phyloP scores from a whole-genome alignment of 1,140 invertebrate species.

The Neodiprion pinetum region DNA sequence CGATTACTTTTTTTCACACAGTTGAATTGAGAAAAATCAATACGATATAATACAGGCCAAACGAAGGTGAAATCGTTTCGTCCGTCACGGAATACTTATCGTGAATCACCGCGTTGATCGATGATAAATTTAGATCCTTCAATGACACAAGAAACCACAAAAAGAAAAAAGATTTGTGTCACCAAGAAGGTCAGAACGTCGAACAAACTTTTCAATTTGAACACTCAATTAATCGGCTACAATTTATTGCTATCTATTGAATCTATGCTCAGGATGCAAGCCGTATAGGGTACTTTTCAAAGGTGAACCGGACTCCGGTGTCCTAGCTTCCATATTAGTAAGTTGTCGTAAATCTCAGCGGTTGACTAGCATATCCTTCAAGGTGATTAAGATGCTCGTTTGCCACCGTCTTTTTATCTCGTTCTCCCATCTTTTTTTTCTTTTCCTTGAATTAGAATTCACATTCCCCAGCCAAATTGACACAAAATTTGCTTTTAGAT shows the following conservation, averaged over 20 bases:
- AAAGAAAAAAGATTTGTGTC: neutral
- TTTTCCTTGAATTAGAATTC: neutral
- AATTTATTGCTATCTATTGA: neutral
- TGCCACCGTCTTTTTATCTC: neutral
- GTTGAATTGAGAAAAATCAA: too few species aligned
- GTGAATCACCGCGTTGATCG: too few species aligned
- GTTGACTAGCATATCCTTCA: neutral
- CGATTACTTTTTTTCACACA: too few species aligned
- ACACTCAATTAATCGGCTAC: neutral
- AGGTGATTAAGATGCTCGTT: conserved; percentile 6
- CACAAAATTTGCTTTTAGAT: too few species aligned
- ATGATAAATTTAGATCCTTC: neutral
- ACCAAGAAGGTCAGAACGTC: neutral
- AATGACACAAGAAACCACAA: neutral
- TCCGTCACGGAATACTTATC: too few species aligned
- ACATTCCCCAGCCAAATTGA: too few species aligned
- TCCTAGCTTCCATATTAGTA: neutral
- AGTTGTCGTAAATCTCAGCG: neutral
- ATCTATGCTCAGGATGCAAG: neutral
- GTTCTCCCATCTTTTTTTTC: neutral
- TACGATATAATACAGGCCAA: too few species aligned
- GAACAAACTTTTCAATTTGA: neutral
- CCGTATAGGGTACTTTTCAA: neutral
- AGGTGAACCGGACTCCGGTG: neutral
- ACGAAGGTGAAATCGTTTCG: too few species aligned